Base-by-base conservation (phyloP, 2,113 vertebrate species). In the Nanorana parkeri region DNA sequence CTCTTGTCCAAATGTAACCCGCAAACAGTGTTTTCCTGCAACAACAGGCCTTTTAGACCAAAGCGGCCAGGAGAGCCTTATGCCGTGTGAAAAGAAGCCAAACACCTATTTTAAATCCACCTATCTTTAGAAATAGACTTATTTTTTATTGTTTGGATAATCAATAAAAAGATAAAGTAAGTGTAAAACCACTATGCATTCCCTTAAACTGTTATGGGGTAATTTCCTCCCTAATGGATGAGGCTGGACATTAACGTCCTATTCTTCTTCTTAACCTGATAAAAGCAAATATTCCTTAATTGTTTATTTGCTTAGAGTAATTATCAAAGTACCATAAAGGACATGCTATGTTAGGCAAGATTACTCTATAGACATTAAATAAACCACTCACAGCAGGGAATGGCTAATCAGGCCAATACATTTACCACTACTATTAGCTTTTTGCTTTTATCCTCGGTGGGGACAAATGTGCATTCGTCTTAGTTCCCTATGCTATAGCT, bases 301-400 rank as follows among this genome's bases (percentile, higher is more conserved):
- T 17, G 47, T 15, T 26, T 52, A 47, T 68, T 21, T 71, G 24
- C 16, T 47, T 54, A 15, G 60, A 61, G 21, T 65, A 66, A 77
- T 65, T 65, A 26, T 54, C 15, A 67, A 54, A 67, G 61, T 64
- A 78, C 36, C 26, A 32, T 29, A 55, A 78, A 54, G 28, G 52
- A 66, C 13, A 17, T 17, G 65, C 52, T 68, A 68, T 54, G 63
- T 68, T 79, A 79, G 8, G 26, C n/a, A 51, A 54, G 67, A 61
- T 80, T 71, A 51, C n/a, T 47, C 17, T 56, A 71, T 71, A 23
- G 60, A 56, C 78, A 71, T 71, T 80, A 71, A 80, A 80, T 80
- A 80, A 80, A 71, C 54, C 61, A 29, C 17, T n/a, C 17, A 51
- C 32, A 61, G 67, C 61, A 47, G 67, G 20, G 26, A 24, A 41